Evolutionary conservation across 2,113 vertebrate genomes (phyloP), one percentile per base, ranked within the genome.

Genomic region (Lepus europaeus): DNA sequence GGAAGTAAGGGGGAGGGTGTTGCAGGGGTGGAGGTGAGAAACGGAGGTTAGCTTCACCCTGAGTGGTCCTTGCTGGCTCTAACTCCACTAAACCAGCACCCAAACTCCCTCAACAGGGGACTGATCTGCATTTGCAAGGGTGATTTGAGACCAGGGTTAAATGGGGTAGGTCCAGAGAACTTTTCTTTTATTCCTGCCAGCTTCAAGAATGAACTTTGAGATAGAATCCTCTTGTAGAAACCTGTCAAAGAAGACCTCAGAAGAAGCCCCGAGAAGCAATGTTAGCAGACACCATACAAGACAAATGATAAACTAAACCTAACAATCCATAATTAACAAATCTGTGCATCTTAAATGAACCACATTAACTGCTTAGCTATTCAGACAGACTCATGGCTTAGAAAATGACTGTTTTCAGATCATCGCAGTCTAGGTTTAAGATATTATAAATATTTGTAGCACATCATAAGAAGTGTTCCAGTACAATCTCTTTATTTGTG

Each of bases 321-420:
- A 49, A 49, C 39, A 39, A 7, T 31, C 36, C 0, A 0, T 84
- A 20, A 79, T 33, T 89, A 84, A 16, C 11, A 3, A 27, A 66
- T 87, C 27, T 76, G 23, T 74, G 4, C 23, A 59, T 85, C 86
- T 96, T 74, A 72, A 89, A 80, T n/a, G 63, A 89, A 53, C 70
- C 45, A 23, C 2, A 77, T 1, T 51, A 68, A 76, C 76, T 70
- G 9, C 70, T 74, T 80, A 61, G 29, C 14, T 87, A 87, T 36
- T 90, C 70, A 90, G 91, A 90, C 9, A 84, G 61, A 94, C 49
- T 20, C 0, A n/a, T 36, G n/a, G 31, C 12, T 76, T 94, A 73
- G 45, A 78, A 88, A 39, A 22, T 87, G 85, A 89, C 45, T 79
- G 19, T 83, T 92, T 95, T 93, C 16, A 86, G 89, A 59, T 78